Conservation (phyloP, 1,140 invertebrate genomes). For the Brachionus plicatilis region DNA sequence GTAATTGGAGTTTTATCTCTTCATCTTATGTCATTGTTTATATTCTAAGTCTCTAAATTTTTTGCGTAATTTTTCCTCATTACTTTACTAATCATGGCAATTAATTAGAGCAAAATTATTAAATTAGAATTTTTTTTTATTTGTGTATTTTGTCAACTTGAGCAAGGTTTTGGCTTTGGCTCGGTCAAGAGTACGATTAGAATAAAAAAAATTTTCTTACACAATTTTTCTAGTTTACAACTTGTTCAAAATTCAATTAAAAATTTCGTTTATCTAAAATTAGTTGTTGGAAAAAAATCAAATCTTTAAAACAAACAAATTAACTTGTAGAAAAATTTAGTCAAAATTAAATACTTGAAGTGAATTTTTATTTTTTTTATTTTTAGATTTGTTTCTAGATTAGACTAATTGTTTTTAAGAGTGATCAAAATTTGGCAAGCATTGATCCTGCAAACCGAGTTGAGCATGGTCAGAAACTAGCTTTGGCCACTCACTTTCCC, state of each 20-base stretch:
- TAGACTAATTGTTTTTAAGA: background rate
- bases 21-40: slow-evolving; percentile 29
- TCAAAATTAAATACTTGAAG: slow-evolving; percentile 8
- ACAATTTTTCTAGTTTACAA: background rate
- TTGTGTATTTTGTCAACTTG: background rate
- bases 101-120: slow-evolving; percentile 11
- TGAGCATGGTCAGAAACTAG: background rate
- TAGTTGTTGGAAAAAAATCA: background rate
- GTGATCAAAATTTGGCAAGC: background rate
- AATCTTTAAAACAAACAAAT: slow-evolving; percentile 2
- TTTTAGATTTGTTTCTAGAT: background rate
- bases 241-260: background rate
- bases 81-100: background rate
- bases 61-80: background rate
- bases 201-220: background rate
- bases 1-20: slow-evolving; percentile 25
- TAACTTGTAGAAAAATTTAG: background rate
- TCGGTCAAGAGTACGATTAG: background rate
- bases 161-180: background rate
- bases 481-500: background rate
- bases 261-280: slow-evolving; percentile 9
- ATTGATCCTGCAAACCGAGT: background rate
- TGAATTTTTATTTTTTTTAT: background rate
- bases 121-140: background rate
- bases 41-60: background rate